Conservation (phyloP, 2,888 invertebrate genomes). For the Polydesmus complanatus region DNA sequence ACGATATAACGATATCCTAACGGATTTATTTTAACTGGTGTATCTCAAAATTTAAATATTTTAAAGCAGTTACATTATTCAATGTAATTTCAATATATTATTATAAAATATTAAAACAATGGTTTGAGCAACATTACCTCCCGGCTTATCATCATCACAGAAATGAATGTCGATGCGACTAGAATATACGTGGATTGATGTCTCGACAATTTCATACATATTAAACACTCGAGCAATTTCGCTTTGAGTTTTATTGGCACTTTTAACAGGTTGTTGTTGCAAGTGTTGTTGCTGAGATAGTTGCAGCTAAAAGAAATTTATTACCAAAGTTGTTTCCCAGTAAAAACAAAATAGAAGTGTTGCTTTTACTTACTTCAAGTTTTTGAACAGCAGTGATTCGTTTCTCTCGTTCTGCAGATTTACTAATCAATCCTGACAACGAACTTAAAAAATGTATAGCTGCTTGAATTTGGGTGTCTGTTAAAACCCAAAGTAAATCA, state of each 20-base stretch:
- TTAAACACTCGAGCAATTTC: slow-evolving; percentile 50
- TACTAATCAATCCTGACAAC: slow-evolving; percentile 62
- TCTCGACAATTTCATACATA: slow-evolving; percentile 86
- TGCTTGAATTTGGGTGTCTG: slow-evolving; percentile 88
- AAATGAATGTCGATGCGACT: slow-evolving; percentile 89
- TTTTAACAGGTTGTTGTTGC: slow-evolving; percentile 5
- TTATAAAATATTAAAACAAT: no score
- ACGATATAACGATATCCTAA: slow-evolving; percentile 20
- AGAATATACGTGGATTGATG: slow-evolving; percentile 89
- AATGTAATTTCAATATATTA: background rate
- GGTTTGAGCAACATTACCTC: no score
- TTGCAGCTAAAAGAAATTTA: background rate
- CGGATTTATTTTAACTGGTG: slow-evolving; percentile 44
- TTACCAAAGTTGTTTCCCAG: background rate
- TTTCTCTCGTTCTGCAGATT: slow-evolving; percentile 47
- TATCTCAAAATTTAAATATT: no score
- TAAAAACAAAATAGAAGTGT: slow-evolving; percentile 2
- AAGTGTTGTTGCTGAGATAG: background rate
- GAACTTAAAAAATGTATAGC: slow-evolving; percentile 80
- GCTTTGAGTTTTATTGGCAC: background rate
- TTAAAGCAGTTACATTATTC: no score
- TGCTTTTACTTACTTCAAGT: slow-evolving; percentile 45
- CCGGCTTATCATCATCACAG: slow-evolving; percentile 71
- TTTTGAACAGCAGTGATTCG: slow-evolving; percentile 72
- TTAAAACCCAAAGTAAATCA: slow-evolving; percentile 91